Evolutionary conservation across 2,113 vertebrate species (phyloP).

Genomic region (Isichthys henryi): DNA sequence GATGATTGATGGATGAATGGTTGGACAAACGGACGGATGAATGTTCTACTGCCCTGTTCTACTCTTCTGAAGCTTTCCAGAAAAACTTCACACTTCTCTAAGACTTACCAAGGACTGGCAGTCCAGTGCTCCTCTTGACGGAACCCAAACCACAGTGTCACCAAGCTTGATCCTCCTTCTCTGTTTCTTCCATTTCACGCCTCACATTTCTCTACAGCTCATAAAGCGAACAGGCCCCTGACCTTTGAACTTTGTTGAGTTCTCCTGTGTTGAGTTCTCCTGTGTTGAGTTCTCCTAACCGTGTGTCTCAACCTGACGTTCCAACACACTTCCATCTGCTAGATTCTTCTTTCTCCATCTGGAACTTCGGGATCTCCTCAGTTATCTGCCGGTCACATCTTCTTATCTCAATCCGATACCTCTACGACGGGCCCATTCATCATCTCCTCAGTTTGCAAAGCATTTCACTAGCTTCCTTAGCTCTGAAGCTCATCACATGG

Average conservation of each 20-base stretch:
- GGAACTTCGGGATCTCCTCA: background rate
- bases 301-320: background rate
- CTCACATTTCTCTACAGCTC: background rate
- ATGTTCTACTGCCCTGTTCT: background rate
- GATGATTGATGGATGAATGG: no score
- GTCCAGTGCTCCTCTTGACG: background rate
- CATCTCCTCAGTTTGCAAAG: background rate
- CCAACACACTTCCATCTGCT: background rate
- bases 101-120: background rate
- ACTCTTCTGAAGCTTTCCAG: background rate
- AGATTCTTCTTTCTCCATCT: background rate
- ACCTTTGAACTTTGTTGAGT: background rate
- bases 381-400: background rate
- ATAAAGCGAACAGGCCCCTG: background rate
- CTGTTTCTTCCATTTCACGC: background rate
- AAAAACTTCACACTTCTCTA: background rate
- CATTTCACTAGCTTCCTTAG: background rate
- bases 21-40: background rate
- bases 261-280: background rate
- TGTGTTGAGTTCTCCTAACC: background rate
- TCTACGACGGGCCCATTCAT: background rate
- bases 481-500: background rate
- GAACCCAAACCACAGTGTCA: background rate
- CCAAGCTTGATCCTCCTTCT: background rate
- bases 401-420: background rate